A percentile compares a stretch with the other conserved stretches of the same genome.
Evolutionary conservation across 2,888 invertebrate species (phyloP).

Genomic region (Hypomecis punctinalis): DNA sequence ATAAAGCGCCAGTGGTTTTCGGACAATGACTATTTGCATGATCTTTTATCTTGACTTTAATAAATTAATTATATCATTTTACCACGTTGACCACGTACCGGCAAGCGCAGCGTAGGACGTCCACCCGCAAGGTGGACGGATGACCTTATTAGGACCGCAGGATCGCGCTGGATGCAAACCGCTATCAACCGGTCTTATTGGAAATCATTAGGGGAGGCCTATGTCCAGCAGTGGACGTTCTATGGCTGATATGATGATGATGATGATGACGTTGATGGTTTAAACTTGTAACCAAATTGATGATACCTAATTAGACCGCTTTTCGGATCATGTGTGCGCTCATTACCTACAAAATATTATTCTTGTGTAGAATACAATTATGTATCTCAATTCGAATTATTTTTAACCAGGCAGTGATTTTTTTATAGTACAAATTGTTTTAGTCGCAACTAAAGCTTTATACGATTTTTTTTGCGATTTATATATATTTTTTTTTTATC

Average conservation of each 20-base stretch:
- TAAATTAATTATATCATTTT: neutral
- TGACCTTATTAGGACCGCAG: no score
- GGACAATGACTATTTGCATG: neutral
- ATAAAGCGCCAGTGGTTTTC: neutral
- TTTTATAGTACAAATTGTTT: slow-evolving; percentile 78
- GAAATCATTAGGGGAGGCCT: no score
- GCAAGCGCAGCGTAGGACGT: no score
- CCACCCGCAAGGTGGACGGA: no score
- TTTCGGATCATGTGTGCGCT: slow-evolving; percentile 1
- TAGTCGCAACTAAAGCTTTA: slow-evolving; percentile 69
- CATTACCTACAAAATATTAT: neutral
- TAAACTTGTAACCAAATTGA: no score
- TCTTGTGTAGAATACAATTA: slow-evolving; percentile 1
- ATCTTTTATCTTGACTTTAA: neutral
- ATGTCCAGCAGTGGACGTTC: no score
- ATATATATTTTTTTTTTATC: slow-evolving; percentile 54
- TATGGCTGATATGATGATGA: no score
- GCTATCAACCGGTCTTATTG: no score
- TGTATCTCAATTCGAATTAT: slow-evolving; percentile 48
- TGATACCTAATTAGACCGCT: neutral
- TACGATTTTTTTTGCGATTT: slow-evolving; percentile 58
- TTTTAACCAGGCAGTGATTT: slow-evolving; percentile 63
- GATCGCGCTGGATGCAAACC: no score
- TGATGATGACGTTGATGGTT: no score
- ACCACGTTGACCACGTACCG: no score